Evolutionary conservation across 2,888 invertebrate genomes (phyloP).

Genomic region (Cinara cedri): DNA sequence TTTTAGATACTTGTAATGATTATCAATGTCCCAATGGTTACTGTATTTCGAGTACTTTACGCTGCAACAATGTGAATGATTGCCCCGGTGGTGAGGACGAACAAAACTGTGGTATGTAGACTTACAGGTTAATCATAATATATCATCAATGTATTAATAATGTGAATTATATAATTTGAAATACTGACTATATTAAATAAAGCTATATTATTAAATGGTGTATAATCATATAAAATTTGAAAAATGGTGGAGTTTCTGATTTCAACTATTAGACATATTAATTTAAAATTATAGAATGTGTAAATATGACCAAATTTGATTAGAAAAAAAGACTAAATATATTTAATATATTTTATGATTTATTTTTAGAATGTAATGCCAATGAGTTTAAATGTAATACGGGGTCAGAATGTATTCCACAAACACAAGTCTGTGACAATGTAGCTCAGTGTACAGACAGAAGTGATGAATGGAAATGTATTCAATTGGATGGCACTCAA

Average conservation of each 20-base stretch:
- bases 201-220: too few relatives aligned
- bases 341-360: not conserved
- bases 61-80: constrained; percentile 69
- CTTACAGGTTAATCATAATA: not conserved
- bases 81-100: constrained; percentile 69
- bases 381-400: constrained; percentile 68
- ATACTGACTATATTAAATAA: too few relatives aligned
- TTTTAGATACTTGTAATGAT: constrained; percentile 64
- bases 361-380: constrained; percentile 63
- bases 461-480: constrained; percentile 71
- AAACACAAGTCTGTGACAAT: constrained; percentile 68
- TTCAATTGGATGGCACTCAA: constrained; percentile 58
- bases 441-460: constrained; percentile 69
- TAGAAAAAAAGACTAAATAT: not conserved
- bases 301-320: too few relatives aligned
- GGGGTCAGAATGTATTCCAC: constrained; percentile 67
- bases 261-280: too few relatives aligned
- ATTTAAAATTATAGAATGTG: too few relatives aligned
- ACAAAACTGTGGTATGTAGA: constrained; percentile 65
- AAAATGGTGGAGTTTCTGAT: too few relatives aligned
- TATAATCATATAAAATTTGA: too few relatives aligned
- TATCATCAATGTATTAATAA: not conserved
- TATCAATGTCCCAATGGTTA: constrained; percentile 69
- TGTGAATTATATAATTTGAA: too few relatives aligned
- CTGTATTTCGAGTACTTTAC: constrained; percentile 69